Conservation (phyloP, 2,113 vertebrate species). For the Odontophorus gujanensis region DNA sequence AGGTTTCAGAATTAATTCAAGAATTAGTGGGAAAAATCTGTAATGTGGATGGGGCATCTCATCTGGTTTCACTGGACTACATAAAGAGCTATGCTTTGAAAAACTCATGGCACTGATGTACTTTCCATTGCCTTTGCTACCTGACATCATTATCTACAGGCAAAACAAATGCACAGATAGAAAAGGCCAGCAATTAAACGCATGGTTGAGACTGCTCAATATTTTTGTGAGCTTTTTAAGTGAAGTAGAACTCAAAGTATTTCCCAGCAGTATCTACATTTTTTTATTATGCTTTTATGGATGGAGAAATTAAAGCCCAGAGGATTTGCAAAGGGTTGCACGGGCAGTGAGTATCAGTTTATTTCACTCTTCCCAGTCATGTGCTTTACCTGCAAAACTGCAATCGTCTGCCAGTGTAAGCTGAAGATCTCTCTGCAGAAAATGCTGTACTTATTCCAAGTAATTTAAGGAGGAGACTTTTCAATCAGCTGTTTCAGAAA, state of each 20-base stretch:
- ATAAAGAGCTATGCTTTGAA: not conserved
- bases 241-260: slow-evolving; percentile 18
- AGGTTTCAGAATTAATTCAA: not conserved
- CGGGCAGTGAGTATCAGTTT: slow-evolving; percentile 15
- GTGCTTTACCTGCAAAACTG: slow-evolving; percentile 42
- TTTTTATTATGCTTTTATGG: slow-evolving; percentile 3
- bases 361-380: slow-evolving; percentile 27
- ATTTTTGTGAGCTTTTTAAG: slow-evolving; percentile 32
- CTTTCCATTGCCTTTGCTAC: not conserved
- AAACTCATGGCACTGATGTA: not conserved
- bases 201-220: not conserved
- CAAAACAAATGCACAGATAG: not conserved
- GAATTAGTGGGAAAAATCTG: not conserved
- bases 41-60: not conserved
- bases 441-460: not conserved
- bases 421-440: slow-evolving; percentile 36
- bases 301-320: slow-evolving; percentile 10
- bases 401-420: not conserved
- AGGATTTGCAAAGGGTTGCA: not conserved
- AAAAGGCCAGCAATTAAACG: slow-evolving; percentile 6
- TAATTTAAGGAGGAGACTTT: slow-evolving; percentile 13
- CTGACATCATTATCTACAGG: not conserved
- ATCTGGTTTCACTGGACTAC: not conserved
- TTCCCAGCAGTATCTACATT: slow-evolving; percentile 27
- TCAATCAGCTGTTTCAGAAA: slow-evolving; percentile 24